Base-by-base conservation (phyloP, 2,888 invertebrate species). In the Nomada goodeniana region DNA sequence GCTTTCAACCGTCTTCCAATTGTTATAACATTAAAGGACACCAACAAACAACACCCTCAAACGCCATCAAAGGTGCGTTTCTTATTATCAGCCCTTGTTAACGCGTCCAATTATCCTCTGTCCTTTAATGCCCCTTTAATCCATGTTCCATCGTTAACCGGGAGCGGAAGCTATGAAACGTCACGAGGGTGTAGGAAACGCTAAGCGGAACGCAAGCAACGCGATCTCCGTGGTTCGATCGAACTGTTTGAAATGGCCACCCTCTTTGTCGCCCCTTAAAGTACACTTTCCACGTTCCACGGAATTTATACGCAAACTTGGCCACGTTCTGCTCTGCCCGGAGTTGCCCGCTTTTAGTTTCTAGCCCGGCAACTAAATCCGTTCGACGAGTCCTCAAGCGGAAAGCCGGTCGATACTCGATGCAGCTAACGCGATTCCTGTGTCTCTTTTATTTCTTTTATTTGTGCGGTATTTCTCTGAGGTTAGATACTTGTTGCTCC, bases 251-350 rank as follows among this genome's bases (percentile, higher is more conserved):
- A 59, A 85, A 83, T 76, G 71, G 74, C 81, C 29, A 47, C 23
- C n/a, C 70, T 60, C 60, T 52, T 44, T 65, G 69, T 71, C 59
- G 44, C 36, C 76, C 68, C 11, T 50, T 55, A 79, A 67, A 61
- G 70, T 77, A 77, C 82, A 79, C 79, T 83, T 82, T 83, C 70
- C 72, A 61, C 64, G 73, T 83, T 65, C 60, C 64, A 47, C 57
- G 63, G 74, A 88, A 89, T 89, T 89, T 88, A 89, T 89, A 88
- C 89, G 85, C 82, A 85, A 89, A 89, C 89, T 89, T 88, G 82
- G 63, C 69, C 23, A 57, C 76, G 75, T 83, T 75, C 76, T 55
- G 63, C 77, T 57, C 29, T 69, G 73, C 65, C 76, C 72, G 42
- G 61, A 78, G 73, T 73, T 79, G 79, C 79, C 80, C 83, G 84